Base-by-base conservation (phyloP, 1,140 invertebrate genomes). In the Penaeus indicus region DNA sequence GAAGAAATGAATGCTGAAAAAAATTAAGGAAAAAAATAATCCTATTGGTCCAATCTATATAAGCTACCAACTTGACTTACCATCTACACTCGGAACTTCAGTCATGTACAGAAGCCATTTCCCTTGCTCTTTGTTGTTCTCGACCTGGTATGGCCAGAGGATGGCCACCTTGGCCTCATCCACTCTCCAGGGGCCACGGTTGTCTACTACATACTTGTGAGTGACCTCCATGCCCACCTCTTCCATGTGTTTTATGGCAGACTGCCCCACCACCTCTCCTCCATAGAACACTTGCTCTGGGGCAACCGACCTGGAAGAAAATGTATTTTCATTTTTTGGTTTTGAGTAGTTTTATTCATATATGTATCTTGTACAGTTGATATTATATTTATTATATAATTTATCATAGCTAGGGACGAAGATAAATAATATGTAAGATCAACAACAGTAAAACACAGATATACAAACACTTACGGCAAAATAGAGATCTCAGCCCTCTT, bases 91-190 rank as follows among this genome's bases (percentile, higher is more conserved):
- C 18, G 97, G 97, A 11, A 94, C 91, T 88, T 96, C 95, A 93
- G 98, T 97, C 69, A 98, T 94, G 92, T 99, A 99, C 0, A 98
- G 93, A 19, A 99, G 93, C 96, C 97, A 98, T 93, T 98, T 98
- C 69, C 97, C 97, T 91, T 96, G 94, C 21, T 94, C 92, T 90
- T 95, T 95, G 22, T 96, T 95, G 91, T 96, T 97, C 32, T 96
- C 95, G 1, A 98, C 95, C 93, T 98, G 97, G 92, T 96, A 95
- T 0, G 98, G 98, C 98, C 98, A 98, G 3, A 95, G 94, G 87
- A 99, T 96, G 47, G 94, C 93, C n/a, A 99, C 95, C 91, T 95
- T 94, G 0, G 98, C 94, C 60, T 94, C 94, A 13, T 95, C 95
- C 4, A 98, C 96, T 91, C 95, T 95, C 95, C 97, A 98, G 0